Base-by-base conservation (phyloP, 2,113 vertebrate genomes). In the Pelodiscus sinensis region DNA sequence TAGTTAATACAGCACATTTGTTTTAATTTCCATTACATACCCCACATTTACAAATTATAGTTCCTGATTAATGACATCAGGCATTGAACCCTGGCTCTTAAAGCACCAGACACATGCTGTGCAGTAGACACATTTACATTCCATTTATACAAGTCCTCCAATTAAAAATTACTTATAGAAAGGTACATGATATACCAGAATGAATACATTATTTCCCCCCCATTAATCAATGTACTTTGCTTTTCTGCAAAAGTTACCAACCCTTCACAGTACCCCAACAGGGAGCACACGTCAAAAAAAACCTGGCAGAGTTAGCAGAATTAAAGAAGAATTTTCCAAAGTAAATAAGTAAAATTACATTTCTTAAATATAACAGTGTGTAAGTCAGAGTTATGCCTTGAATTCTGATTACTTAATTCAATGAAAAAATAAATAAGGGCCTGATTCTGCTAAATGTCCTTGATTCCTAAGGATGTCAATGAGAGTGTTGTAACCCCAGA, bases 41-140 rank as follows among this genome's bases (percentile, higher is more conserved):
- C 54, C 86, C 81, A 75, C 79, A 71, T 91, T 90, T 86, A 89
- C n/a, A 94, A 91, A 94, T 96, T 94, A 89, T 88, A 78, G 50
- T 86, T 96, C 87, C 84, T 94, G 91, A 94, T 97, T 95, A 97
- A 95, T 94, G 83, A 94, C 90, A 95, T 97, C 93, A 94, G 80
- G 52, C 83, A 78, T 60, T 92, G 92, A 97, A 92, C 81, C 92
- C 90, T 58, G 84, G 57, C 89, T 96, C 85, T 95, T 92, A 93
- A 93, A 95, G 81, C 75, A 94, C 82, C 35, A 90, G 88, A 82
- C 79, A 35, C 89, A 86, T 94, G 92, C 92, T 95, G 86, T 92
- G 68, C 62, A 27, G 18, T 89, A 96, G 90, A 88, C 73, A 73
- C 73, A 96, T 95, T 96, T 97, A 89, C 93, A 94, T 96, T 95